Evolutionary conservation across 2,888 invertebrate genomes (phyloP), one percentile per base, ranked within the genome.

Genomic region (Argynnis bischoffii): DNA sequence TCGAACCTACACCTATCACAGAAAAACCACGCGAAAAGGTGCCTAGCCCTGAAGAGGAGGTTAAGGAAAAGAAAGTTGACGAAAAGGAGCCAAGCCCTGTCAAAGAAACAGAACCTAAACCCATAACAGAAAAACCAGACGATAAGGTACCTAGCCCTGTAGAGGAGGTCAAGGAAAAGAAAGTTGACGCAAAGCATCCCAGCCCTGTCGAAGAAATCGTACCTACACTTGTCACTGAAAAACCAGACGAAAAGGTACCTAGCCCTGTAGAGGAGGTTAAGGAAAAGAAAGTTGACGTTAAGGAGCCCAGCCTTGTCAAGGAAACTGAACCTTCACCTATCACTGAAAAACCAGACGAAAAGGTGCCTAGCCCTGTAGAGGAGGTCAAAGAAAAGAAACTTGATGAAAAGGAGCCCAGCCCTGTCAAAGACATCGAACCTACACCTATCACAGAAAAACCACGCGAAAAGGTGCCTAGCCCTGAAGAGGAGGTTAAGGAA

Each of bases 361-460:
- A 63, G 13, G 65, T 71, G 6, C 54, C 41, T 3, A 75, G 67
- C 50, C 70, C 71, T n/a, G 60, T 67, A 6, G 6, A 31, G 6
- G 31, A 3, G 31, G 31, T 31, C 31, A 18, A 18, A 2, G 31
- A 6, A 18, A 16, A 13, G n/a, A 18, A 15, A 18, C 18, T 18
- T 18, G n/a, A 14, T 6, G 57, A 6, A 50, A 70, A 41, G 61
- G 3, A 16, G 18, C 41, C 67, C 0, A 64, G 56, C 48, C 69
- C 63, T 26, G 31, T 11, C 18, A 18, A 18, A 18, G 18, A 18
- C 1, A 18, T 2, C 1, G 18, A 18, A 18, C 18, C 2, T 18
- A 18, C 1, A 18, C 2, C 18, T 18, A 18, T 18, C 1, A 18
- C 18, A 18, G 18, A 18, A 18, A 18, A 0, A 68, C 72, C 26